These are phyloP conservation scores for Pampusana beccarii DNA, from an alignment of 2,113 vertebrate species.

Conservation along the genomic window DNA sequence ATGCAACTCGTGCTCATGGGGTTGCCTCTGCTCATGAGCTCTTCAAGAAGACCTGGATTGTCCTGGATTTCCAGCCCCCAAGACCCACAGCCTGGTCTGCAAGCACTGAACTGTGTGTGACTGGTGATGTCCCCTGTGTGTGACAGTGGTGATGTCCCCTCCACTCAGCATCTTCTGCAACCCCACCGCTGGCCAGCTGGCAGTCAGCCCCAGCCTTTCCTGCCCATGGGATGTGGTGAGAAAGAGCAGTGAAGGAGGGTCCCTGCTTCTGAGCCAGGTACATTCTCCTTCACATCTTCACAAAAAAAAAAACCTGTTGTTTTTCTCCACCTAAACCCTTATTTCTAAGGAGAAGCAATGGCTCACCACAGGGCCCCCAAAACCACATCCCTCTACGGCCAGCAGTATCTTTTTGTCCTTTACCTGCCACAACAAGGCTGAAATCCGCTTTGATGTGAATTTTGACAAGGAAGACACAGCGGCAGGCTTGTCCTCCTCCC, in stretches of 20 bases:
- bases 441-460: background rate
- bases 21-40: background rate
- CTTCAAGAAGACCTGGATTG: background rate
- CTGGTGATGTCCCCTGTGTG: too few relatives aligned
- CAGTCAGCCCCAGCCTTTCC: background rate
- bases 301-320: background rate
- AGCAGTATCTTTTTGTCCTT: background rate
- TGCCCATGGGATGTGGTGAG: background rate
- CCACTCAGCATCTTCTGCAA: background rate
- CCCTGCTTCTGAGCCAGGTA: background rate
- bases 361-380: background rate
- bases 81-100: background rate
- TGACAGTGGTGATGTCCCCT: background rate
- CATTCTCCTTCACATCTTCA: background rate
- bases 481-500: too few relatives aligned
- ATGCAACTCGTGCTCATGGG: background rate
- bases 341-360: background rate
- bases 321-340: background rate
- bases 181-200: background rate
- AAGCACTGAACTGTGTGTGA: accelerated
- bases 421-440: accelerated
- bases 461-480: background rate
- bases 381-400: background rate
- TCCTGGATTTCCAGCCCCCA: background rate
- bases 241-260: background rate